Evolutionary conservation across 2,113 vertebrate genomes (phyloP), one percentile per base, ranked within the genome.

Genomic region (Ciconia stormi): DNA sequence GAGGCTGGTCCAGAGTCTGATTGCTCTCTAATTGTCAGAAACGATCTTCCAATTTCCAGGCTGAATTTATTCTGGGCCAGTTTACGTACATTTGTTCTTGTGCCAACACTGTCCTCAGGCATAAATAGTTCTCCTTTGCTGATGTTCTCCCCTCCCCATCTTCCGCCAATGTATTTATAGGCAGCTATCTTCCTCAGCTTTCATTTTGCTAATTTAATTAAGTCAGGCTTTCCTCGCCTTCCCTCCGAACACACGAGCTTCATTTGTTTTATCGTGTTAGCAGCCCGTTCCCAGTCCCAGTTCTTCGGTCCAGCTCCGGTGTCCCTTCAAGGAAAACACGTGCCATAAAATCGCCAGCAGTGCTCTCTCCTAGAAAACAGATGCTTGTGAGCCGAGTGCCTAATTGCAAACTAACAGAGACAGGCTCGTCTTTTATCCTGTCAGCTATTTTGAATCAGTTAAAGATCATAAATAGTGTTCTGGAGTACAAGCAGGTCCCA

Each of bases 201-300:
- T 82, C 73, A 38, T 56, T 89, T 80, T 71, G 61, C 69, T 96
- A 89, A 95, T 89, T 94, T 69, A 94, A 96, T 97, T 95, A 97
- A 89, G 81, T n/a, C 81, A 94, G 77, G 77, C 81, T 94, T 96
- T 72, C 89, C 83, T 95, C 8, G 0, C 67, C 72, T 83, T 70
- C 83, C 69, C 87, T 94, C 81, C 6, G 0, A 89, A 71, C 2
- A 2, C 52, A 70, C 0, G 1, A 87, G 77, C 56, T 93, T 49
- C 76, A 4, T 88, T 70, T 58, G 83, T 74, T 65, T 85, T 36
- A 63, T 47, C 2, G 0, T 5, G 15, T 34, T 14, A 50, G 82
- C 52, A 67, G 61, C 65, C 73, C 38, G 78, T 79, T 61, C 80
- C 34, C 86, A 73, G 71, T 25, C 52, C 49, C 7, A 2, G 55